These are phyloP conservation scores for Lepidostoma basale DNA, from an alignment of 1,140 invertebrate genomes.

Conservation along the genomic window DNA sequence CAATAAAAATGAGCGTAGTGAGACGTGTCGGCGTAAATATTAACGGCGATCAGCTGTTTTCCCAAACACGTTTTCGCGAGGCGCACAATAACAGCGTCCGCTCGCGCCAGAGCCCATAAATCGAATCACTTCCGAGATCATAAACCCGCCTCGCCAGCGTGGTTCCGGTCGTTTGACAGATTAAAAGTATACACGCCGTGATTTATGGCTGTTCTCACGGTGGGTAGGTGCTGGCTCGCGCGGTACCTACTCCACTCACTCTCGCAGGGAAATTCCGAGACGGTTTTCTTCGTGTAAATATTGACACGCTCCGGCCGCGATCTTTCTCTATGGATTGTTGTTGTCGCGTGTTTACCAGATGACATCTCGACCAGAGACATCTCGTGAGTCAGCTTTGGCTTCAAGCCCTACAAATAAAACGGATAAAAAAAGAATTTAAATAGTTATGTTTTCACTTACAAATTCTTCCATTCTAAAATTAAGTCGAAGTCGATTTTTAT, in stretches of 20 bases:
- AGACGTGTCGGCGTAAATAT: constrained; percentile 36
- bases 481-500: no score
- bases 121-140: constrained; percentile 33
- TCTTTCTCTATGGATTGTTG: no score
- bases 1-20: constrained; percentile 30
- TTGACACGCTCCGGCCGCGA: no score
- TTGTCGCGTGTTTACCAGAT: no score
- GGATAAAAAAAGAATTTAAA: no score
- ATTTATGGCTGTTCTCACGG: constrained; percentile 25
- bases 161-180: constrained; percentile 32
- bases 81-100: constrained; percentile 1
- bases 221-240: not conserved
- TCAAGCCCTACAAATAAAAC: no score
- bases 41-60: constrained; percentile 38
- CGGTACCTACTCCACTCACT: not conserved
- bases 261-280: no score
- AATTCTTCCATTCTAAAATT: no score
- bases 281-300: no score
- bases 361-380: no score
- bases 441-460: no score
- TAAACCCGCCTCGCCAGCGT: constrained; percentile 14
- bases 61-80: constrained; percentile 24
- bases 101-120: constrained; percentile 27
- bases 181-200: constrained; percentile 28
- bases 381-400: no score